Evolutionary conservation across 1,140 invertebrate genomes (phyloP), one percentile per base, ranked within the genome.

Genomic region (Polyergus mexicanus): DNA sequence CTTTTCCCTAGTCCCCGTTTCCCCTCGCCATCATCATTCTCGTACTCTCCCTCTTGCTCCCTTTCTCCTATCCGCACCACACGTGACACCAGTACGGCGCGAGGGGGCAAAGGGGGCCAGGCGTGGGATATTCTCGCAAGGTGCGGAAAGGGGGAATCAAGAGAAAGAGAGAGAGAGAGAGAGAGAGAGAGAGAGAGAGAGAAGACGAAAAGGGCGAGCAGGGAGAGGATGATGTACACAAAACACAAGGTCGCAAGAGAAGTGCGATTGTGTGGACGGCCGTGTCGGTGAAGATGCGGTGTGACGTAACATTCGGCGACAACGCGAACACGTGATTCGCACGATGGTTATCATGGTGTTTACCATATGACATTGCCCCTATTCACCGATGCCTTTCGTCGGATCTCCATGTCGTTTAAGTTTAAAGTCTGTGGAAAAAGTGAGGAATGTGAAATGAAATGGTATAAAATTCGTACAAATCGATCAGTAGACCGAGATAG

Each of bases 271-370:
- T 93, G 92, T 93, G 92, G 88, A 88, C 91, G 92, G 88, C 89
- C 93, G 90, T 89, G 86, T 92, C 91, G 94, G 93, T 93, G 94
- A 94, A 94, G 92, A 94, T 89, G 91, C 89, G 92, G 90, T 94
- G 90, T 94, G 91, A 94, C 93, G 93, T 93, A 94, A 90, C 80
- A 87, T 86, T 69, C 63, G 44, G 10, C 76, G 63, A 80, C 76
- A 22, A 69, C 83, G 90, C 85, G 80, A 91, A 92, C 91, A 92
- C 88, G 91, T 92, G 92, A 38, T 22, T n/a, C 44, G 8, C 44
- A 44, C 28, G 28, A 44, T 89, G 87, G 90, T 93, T 92, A 89
- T 87, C 89, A 88, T 63, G 80, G 83, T 72, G 62, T 83, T 60
- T 62, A 16, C 35, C 80, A 60, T 75, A 22, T 4, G 19, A 41